Percentiles rank a stretch among this genome's conserved stretches.
Evolutionary conservation across 2,797 vertebrate genomes (phyloP).

Genomic region (Fringilla coelebs): DNA sequence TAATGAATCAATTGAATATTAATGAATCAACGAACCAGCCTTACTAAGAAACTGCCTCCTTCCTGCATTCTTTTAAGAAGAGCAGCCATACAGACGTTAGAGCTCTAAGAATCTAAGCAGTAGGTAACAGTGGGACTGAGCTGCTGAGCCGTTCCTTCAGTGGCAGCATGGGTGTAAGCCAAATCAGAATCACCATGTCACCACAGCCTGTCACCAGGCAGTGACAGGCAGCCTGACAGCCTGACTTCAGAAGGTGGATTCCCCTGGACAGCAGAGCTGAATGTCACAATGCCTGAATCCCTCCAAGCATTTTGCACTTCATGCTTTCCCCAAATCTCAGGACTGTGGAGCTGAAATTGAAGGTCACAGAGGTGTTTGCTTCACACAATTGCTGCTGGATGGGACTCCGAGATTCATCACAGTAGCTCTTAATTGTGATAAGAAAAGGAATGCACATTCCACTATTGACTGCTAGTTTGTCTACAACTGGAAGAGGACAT

Average conservation of each 20-base stretch:
- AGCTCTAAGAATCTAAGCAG: background rate
- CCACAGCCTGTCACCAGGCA: background rate
- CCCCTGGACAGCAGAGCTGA: background rate
- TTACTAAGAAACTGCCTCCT: background rate
- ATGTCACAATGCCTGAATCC: background rate
- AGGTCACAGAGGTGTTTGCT: background rate
- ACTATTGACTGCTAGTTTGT: background rate
- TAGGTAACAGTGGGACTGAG: background rate
- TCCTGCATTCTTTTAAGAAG: background rate
- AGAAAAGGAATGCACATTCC: background rate
- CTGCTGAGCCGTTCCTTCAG: background rate
- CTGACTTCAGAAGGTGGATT: background rate
- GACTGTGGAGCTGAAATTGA: background rate
- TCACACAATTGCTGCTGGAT: accelerated
- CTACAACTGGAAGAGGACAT: background rate
- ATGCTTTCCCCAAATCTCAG: background rate
- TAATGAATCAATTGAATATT: background rate
- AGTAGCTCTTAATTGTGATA: background rate
- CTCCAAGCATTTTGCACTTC: background rate
- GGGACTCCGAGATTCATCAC: background rate
- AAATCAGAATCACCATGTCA: background rate
- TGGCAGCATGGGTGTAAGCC: background rate
- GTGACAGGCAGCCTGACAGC: background rate
- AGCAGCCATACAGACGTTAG: background rate
- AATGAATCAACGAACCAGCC: background rate